A percentile compares a stretch with the other conserved stretches of the same genome.
These are phyloP conservation scores for Scaptodrosophila lebanonensis DNA, from an alignment of 1,140 invertebrate genomes.

Conservation along the genomic window DNA sequence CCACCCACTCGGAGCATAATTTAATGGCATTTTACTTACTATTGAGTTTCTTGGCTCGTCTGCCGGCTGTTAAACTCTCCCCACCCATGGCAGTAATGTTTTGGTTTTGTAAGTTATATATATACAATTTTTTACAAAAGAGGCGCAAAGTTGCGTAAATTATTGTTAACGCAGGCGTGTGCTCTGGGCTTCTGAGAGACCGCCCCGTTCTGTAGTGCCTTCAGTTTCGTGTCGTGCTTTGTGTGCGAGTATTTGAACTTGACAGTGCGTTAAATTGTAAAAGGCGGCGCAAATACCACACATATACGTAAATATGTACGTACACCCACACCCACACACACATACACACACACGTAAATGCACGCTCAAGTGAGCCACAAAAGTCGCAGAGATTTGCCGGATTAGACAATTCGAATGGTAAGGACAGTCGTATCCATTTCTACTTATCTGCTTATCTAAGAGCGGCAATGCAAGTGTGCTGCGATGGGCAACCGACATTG, in stretches of 20 bases:
- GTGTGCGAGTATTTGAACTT: conserved; percentile 65
- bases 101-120: conserved; percentile 66
- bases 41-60: conserved; percentile 47
- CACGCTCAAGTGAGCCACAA: conserved; percentile 41
- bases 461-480: too few species aligned
- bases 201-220: neutral
- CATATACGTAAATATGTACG: conserved; percentile 22
- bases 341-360: conserved; percentile 1
- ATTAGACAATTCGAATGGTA: conserved; percentile 60
- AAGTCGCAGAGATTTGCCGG: conserved; percentile 63
- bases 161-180: conserved; percentile 72
- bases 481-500: conserved; percentile 13
- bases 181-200: conserved; percentile 25
- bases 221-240: too few species aligned
- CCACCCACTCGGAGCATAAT: conserved; percentile 36
- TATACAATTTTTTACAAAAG: conserved; percentile 62
- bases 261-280: conserved; percentile 74
- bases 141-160: conserved; percentile 74
- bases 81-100: neutral
- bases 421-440: conserved; percentile 30
- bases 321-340: conserved; percentile 17
- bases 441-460: too few species aligned
- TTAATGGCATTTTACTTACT: conserved; percentile 62
- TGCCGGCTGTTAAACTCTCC: conserved; percentile 29
- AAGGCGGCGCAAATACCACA: conserved; percentile 49